Evolutionary conservation across 2,888 invertebrate species (phyloP).

Genomic region (Amitus sp.): DNA sequence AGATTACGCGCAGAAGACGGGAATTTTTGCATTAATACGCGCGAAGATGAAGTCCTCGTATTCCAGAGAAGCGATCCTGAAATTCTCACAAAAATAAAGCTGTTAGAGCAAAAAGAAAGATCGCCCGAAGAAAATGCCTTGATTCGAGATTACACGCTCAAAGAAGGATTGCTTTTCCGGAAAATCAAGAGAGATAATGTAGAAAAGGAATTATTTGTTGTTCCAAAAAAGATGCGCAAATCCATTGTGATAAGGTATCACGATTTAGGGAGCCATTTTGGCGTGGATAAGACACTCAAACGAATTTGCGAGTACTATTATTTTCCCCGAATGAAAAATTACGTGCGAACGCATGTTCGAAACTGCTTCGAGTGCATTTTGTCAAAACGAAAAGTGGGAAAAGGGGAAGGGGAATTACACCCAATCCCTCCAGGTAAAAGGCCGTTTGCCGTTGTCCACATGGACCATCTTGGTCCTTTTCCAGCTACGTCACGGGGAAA

Average conservation of each 20-base stretch:
- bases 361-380: constrained; percentile 40
- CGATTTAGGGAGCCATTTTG: constrained; percentile 36
- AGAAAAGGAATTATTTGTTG: neutral
- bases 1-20: too few relatives aligned
- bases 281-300: constrained; percentile 30
- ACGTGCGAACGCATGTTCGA: constrained; percentile 32
- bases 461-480: constrained; percentile 37
- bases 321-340: constrained; percentile 34
- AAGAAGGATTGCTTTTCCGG: constrained; percentile 6
- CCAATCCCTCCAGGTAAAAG: constrained; percentile 33
- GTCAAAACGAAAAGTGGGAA: constrained; percentile 20
- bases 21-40: too few relatives aligned
- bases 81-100: neutral
- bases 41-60: constrained; percentile 13
- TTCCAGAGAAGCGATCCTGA: constrained; percentile 9
- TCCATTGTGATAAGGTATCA: constrained; percentile 25
- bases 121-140: too few relatives aligned
- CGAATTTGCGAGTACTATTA: constrained; percentile 32
- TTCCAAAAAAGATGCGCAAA: constrained; percentile 12
- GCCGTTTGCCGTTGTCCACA: constrained; percentile 35
- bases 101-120: constrained; percentile 9
- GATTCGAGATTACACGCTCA: neutral
- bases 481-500: constrained; percentile 17
- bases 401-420: constrained; percentile 33
- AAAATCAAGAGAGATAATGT: neutral